A percentile compares a stretch with the other conserved stretches of the same genome.
These are phyloP conservation scores for Lycia hirtaria DNA, from an alignment of 2,888 invertebrate species.

Conservation along the genomic window DNA sequence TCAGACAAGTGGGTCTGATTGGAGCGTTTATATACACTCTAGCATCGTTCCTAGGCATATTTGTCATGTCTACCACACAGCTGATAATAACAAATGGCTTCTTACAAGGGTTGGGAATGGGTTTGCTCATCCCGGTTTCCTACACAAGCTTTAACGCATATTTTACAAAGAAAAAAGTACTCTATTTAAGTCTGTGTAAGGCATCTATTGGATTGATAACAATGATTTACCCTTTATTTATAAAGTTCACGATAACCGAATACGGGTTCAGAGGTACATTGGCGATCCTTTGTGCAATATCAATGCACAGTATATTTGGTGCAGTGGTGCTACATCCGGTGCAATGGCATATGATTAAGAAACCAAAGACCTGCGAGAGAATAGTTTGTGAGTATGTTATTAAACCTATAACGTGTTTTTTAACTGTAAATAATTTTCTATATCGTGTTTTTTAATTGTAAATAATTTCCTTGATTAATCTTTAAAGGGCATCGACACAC, in stretches of 20 bases:
- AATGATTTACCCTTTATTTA: conserved; percentile 88
- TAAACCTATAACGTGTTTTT: not conserved
- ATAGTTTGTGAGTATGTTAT: conserved; percentile 71
- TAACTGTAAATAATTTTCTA: no score
- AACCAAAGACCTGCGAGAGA: conserved; percentile 69
- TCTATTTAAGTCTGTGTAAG: conserved; percentile 90
- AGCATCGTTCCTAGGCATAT: conserved; percentile 87
- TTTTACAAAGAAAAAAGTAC: conserved; percentile 88
- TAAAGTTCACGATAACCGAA: conserved; percentile 86
- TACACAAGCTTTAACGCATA: conserved; percentile 91
- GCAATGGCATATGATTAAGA: conserved; percentile 88
- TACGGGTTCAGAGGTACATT: conserved; percentile 90
- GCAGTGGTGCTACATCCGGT: conserved; percentile 90
- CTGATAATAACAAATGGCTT: conserved; percentile 88
- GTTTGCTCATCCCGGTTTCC: conserved; percentile 89
- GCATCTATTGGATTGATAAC: conserved; percentile 88
- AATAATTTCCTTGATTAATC: no score
- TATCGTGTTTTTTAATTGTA: no score
- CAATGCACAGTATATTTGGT: conserved; percentile 88
- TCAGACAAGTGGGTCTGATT: conserved; percentile 87
- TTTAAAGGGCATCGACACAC: no score
- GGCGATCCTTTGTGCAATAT: conserved; percentile 88
- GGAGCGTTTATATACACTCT: conserved; percentile 87
- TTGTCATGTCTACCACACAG: conserved; percentile 87
- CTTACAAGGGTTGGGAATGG: conserved; percentile 88